phyloP scores from a whole-genome alignment of 2,888 invertebrate species.

The Heliothis peltigera region DNA sequence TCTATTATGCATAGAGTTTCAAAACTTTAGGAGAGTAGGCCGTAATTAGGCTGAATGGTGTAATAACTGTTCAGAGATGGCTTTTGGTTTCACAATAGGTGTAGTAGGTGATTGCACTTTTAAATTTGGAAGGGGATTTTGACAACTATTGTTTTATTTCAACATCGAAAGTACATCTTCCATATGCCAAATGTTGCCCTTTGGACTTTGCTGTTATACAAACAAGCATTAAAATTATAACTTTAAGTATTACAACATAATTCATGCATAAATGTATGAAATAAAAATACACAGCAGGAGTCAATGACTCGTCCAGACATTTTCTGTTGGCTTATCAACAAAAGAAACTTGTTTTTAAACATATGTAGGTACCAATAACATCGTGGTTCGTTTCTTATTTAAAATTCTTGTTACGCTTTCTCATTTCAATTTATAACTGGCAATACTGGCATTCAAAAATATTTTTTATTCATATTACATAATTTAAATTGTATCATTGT shows the following conservation, averaged over 20 bases:
- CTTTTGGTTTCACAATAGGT: no score
- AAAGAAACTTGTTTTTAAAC: conserved; percentile 84
- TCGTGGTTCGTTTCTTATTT: conserved; percentile 74
- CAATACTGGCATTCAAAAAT: conserved; percentile 65
- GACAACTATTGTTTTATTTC: neutral
- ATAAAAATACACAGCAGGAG: conserved; percentile 66
- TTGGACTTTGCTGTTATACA: conserved; percentile 1
- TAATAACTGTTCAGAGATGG: no score
- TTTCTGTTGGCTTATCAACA: conserved; percentile 81
- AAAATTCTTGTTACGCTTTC: conserved; percentile 84
- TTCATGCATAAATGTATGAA: conserved; percentile 56
- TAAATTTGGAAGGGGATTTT: no score
- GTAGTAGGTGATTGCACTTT: no score
- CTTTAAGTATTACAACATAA: conserved; percentile 21
- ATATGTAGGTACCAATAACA: conserved; percentile 73
- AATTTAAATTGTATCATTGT: conserved; percentile 66
- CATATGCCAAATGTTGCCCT: conserved; percentile 5
- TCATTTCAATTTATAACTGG: conserved; percentile 78
- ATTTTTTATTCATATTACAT: conserved; percentile 63
- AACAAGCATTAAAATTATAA: neutral
- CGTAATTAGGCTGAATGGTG: no score
- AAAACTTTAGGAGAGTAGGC: no score
- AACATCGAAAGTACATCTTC: neutral
- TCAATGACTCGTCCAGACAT: conserved; percentile 79
- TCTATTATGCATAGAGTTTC: no score